Percentiles rank a stretch among this genome's conserved stretches.
These are phyloP conservation scores for Pelagia noctiluca DNA, from an alignment of 30 jellyfish, hydroid and myxozoan genomes.

Conservation along the genomic window DNA sequence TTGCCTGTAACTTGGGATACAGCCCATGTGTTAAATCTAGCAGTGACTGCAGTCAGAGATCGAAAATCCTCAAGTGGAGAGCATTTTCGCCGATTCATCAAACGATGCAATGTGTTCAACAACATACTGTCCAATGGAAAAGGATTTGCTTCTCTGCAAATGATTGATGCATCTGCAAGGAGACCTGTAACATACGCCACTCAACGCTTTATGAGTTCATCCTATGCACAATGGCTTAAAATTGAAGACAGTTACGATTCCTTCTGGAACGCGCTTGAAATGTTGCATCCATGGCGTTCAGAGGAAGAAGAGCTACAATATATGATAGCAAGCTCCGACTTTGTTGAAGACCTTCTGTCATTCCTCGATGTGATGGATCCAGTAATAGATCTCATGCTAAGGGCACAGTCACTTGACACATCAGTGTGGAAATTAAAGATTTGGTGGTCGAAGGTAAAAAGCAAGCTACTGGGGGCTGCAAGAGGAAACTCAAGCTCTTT, in stretches of 20 bases:
- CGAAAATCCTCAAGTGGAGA: constrained; percentile 29
- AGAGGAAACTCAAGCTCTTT: too few relatives aligned
- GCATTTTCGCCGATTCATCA: constrained; percentile 18
- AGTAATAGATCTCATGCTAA: too few relatives aligned
- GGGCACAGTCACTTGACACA: too few relatives aligned
- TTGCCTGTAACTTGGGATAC: constrained; percentile 45
- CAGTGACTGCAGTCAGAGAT: constrained; percentile 38
- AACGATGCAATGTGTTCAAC: not conserved
- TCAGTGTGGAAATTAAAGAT: too few relatives aligned
- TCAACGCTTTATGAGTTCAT: constrained; percentile 27
- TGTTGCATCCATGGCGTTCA: not conserved
- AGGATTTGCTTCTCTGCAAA: constrained; percentile 14
- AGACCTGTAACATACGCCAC: constrained; percentile 23
- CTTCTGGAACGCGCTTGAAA: not conserved
- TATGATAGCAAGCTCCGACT: not conserved
- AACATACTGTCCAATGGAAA: not conserved
- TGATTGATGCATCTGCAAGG: not conserved
- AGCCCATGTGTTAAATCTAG: constrained; percentile 35
- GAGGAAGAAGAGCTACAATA: not conserved
- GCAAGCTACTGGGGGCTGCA: too few relatives aligned
- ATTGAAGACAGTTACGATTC: constrained; percentile 16
- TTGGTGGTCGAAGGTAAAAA: too few relatives aligned
- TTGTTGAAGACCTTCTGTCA: too few relatives aligned
- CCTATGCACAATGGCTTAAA: constrained; percentile 19
- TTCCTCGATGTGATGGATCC: too few relatives aligned